Conservation (phyloP, 1,140 invertebrate genomes). For the Oryzaephilus surinamensis region DNA sequence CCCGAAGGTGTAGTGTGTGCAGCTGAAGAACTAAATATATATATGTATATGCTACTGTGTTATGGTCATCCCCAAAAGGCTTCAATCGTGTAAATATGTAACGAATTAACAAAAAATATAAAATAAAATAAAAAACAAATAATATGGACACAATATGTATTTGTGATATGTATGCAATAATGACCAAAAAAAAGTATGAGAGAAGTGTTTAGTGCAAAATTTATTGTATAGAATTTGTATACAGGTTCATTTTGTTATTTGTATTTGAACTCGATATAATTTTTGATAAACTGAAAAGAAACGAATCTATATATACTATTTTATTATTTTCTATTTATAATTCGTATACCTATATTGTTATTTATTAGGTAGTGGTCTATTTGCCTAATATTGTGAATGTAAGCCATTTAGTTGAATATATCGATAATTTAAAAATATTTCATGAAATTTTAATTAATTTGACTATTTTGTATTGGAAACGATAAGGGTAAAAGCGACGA, state of each 20-base stretch:
- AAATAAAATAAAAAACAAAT: not conserved
- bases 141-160: not conserved
- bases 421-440: no score
- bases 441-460: no score
- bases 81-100: slow-evolving; percentile 8
- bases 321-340: not conserved
- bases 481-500: no score
- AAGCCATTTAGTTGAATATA: no score
- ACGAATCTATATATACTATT: not conserved
- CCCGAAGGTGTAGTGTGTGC: no score
- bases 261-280: no score
- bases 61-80: not conserved
- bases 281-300: not conserved
- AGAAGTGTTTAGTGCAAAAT: not conserved
- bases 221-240: not conserved
- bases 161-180: slow-evolving; percentile 22
- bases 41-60: slow-evolving; percentile 1
- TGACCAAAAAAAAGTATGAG: slow-evolving; percentile 10
- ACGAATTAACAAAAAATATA: not conserved
- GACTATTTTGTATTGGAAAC: no score
- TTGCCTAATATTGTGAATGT: no score
- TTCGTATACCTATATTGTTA: not conserved
- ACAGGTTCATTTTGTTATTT: no score
- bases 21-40: slow-evolving; percentile 7
- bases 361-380: not conserved